Base-by-base conservation (phyloP, 1,140 invertebrate genomes). In the Drosophila repletoides region DNA sequence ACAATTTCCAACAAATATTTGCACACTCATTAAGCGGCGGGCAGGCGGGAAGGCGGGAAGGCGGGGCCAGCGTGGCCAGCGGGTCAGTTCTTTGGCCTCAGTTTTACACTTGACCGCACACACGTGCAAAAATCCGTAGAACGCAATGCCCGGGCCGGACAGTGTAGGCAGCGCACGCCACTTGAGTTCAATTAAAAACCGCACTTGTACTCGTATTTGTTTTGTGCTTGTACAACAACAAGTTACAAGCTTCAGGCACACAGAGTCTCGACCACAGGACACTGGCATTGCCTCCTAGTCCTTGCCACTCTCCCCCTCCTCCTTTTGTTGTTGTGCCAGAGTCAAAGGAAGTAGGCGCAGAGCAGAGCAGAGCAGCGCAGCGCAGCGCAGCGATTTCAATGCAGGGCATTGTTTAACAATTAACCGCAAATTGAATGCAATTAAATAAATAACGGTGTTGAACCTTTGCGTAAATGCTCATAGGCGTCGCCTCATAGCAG, bases 341-440 rank as follows among this genome's bases (percentile, higher is more conserved):
- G 43, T 51, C 24, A 60, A 68, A 45, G 12, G 60, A 70, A 69
- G 43, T 75, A 36, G 21, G 24, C 31, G 9, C 40, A 49, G 40
- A 58, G 48, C n/a, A 38, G 43, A 38, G 24, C 2, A 28, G 12
- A n/a, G 33, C 7, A 5, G 17, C 2, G n/a, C n/a, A n/a, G n/a
- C n/a, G 7, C 12, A 24, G 21, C n/a, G 31, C 26, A 21, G 15
- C 17, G 28, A 14, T 36, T 36, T 52, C 12, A 22, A 12, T 58
- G 45, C 14, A 41, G 67, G 26, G 49, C 60, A 86, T 84, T 86
- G 75, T 84, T 84, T 84, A 84, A 84, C 80, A 84, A 84, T 84
- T 84, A 84, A 86, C 80, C 80, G 71, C 80, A 84, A 84, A 84
- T 84, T 86, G 80, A 84, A 84, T 84, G 80, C 80, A 84, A 84